phyloP scores from a whole-genome alignment of 2,797 vertebrate species.

The Poecile montanus region DNA sequence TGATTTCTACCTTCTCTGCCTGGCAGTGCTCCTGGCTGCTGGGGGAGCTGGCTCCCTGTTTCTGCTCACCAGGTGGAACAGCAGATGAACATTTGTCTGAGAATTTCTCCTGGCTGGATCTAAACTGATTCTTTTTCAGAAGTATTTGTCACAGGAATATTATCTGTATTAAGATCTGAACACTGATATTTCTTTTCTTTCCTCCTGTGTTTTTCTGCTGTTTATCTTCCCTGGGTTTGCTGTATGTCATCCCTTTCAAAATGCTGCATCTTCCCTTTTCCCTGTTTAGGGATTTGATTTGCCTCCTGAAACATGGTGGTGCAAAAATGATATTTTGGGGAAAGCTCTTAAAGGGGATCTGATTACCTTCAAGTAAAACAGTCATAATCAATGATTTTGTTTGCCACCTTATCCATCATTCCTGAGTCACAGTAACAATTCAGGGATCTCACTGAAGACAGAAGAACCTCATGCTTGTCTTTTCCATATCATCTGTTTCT shows the following conservation, averaged over 20 bases:
- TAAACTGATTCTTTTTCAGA: neutral
- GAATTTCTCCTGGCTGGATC: neutral
- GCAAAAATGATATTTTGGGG: neutral
- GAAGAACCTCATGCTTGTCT: neutral
- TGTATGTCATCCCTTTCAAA: neutral
- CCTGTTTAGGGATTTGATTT: neutral
- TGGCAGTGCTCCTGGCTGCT: neutral
- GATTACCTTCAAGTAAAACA: neutral
- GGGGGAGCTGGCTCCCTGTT: neutral
- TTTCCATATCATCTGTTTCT: neutral
- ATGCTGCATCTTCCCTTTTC: neutral
- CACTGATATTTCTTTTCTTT: neutral
- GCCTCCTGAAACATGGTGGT: neutral
- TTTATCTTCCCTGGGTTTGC: neutral
- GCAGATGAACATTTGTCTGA: fast-evolving
- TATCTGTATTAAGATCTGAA: neutral
- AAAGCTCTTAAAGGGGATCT: neutral
- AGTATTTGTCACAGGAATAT: neutral
- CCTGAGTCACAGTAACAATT: neutral
- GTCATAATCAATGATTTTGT: neutral
- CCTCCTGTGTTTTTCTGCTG: neutral
- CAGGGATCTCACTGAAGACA: neutral
- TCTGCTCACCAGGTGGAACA: neutral
- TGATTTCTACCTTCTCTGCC: neutral
- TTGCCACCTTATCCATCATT: neutral